These are phyloP conservation scores for Cydia splendana DNA, from an alignment of 1,140 invertebrate genomes.

Conservation along the genomic window DNA sequence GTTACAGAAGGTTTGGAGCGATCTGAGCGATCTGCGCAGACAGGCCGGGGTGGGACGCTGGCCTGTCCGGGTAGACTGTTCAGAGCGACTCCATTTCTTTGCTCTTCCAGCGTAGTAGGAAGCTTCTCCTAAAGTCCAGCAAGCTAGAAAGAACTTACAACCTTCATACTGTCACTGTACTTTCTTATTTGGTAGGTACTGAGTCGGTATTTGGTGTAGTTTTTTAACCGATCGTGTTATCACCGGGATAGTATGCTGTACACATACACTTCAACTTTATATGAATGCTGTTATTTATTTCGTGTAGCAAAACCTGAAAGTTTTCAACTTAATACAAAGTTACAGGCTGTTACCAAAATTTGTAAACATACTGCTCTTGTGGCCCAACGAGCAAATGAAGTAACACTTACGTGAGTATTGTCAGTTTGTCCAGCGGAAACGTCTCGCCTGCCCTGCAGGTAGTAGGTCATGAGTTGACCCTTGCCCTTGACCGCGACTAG, in stretches of 20 bases:
- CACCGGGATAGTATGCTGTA: too few relatives aligned
- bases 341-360: background rate
- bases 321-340: too few relatives aligned
- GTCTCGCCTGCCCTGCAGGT: conserved; percentile 87
- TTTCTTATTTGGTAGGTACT: background rate
- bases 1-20: conserved; percentile 30
- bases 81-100: conserved; percentile 39
- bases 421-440: conserved; percentile 36
- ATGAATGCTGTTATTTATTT: too few relatives aligned
- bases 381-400: background rate
- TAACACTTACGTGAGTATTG: conserved; percentile 44
- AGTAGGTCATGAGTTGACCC: conserved; percentile 97
- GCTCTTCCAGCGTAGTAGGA: background rate
- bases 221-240: too few relatives aligned
- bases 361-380: background rate
- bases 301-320: too few relatives aligned
- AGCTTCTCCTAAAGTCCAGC: background rate
- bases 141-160: too few relatives aligned
- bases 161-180: too few relatives aligned
- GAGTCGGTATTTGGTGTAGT: too few relatives aligned
- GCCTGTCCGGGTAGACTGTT: conserved; percentile 76
- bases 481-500: conserved; percentile 96
- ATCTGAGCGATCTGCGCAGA: conserved; percentile 57
- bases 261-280: too few relatives aligned
- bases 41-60: conserved; percentile 55